phyloP scores from a whole-genome alignment of 2,113 vertebrate species.

The Periophthalmodon schlosseri region DNA sequence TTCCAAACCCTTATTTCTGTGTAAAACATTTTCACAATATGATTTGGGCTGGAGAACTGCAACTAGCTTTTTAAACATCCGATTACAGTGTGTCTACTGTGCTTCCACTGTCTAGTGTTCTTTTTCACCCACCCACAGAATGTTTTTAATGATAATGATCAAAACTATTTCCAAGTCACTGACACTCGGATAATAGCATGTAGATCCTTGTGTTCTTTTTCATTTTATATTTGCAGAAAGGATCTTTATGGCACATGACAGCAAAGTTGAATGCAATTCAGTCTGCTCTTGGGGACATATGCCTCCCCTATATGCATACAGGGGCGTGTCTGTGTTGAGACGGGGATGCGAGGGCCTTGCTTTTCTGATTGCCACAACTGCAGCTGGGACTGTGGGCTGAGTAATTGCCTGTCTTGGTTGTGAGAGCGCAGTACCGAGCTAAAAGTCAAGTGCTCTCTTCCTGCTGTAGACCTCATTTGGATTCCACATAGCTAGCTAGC shows the following conservation, averaged over 20 bases:
- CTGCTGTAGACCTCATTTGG: constrained; percentile 97
- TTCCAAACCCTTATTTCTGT: constrained; percentile 5
- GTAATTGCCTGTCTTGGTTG: constrained; percentile 96
- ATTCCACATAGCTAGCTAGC: constrained; percentile 84
- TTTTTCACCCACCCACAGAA: not conserved
- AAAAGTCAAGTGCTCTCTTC: constrained; percentile 93
- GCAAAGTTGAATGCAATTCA: constrained; percentile 23
- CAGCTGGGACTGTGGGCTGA: constrained; percentile 90
- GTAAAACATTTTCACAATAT: not conserved
- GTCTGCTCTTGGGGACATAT: constrained; percentile 14
- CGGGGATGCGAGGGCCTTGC: constrained; percentile 46
- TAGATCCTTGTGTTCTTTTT: constrained; percentile 6
- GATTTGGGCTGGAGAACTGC: not conserved
- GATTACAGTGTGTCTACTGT: not conserved
- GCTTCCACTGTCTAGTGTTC: constrained; percentile 2
- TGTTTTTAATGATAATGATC: constrained; percentile 2
- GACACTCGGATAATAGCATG: not conserved
- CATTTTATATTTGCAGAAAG: constrained; percentile 2
- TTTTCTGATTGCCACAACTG: constrained; percentile 86
- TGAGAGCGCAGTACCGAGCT: constrained; percentile 85
- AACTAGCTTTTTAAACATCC: not conserved
- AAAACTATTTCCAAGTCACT: not conserved
- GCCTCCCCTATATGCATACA: constrained; percentile 32
- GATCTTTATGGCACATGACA: constrained; percentile 22
- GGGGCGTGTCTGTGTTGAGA: constrained; percentile 35